Percentiles rank a stretch among this genome's conserved stretches.
phyloP scores from a whole-genome alignment of 2,113 vertebrate genomes.

The Rynchops niger region DNA sequence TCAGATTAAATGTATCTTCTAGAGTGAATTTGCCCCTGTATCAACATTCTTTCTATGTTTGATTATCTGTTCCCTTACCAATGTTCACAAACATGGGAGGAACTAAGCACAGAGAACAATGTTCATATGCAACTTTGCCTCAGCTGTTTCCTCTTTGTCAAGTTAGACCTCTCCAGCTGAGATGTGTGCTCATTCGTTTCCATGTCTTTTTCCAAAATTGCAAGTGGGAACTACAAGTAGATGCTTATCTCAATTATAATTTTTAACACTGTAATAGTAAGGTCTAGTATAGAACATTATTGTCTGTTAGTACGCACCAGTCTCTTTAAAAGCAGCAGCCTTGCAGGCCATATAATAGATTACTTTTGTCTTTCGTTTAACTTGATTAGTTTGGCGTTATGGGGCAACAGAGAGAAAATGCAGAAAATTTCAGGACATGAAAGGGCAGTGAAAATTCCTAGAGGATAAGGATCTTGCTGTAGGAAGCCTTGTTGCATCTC shows the following conservation, averaged over 20 bases:
- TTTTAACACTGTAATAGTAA: background rate
- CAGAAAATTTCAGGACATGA: background rate
- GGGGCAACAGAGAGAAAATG: background rate
- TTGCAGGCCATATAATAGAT: background rate
- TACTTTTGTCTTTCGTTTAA: background rate
- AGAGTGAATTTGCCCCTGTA: background rate
- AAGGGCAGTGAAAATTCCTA: background rate
- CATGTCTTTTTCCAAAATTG: background rate
- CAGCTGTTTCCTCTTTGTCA: background rate
- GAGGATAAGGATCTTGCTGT: background rate
- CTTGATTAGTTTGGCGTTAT: background rate
- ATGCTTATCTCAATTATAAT: background rate
- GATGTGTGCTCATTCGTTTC: background rate
- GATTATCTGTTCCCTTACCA: background rate
- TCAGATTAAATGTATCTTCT: background rate
- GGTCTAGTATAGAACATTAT: background rate
- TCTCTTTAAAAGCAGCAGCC: background rate
- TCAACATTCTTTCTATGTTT: background rate
- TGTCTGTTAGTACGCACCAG: background rate
- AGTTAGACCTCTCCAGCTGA: background rate
- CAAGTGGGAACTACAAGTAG: background rate
- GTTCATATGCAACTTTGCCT: background rate
- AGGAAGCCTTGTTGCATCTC: background rate
- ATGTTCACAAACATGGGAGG: background rate
- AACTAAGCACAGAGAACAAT: background rate